Evolutionary conservation across 2,113 vertebrate genomes (phyloP).

Genomic region (Pterocles burchelli): DNA sequence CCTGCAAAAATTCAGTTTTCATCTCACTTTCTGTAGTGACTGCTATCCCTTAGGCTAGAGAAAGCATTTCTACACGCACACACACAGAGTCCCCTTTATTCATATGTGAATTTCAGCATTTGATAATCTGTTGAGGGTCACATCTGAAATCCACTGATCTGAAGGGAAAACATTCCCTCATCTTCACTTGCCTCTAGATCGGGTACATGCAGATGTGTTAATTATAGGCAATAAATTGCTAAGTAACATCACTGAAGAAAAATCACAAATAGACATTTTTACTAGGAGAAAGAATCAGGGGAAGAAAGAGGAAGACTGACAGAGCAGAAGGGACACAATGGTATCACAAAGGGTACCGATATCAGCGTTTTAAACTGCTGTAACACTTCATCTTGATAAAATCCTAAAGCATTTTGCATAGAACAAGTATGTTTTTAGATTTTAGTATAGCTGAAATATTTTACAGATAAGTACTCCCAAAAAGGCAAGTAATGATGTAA

Average conservation of each 20-base stretch:
- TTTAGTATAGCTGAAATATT: neutral
- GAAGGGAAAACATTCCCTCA: neutral
- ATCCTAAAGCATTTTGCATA: neutral
- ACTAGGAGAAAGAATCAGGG: neutral
- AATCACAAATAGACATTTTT: neutral
- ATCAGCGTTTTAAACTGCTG: neutral
- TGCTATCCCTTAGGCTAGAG: slow-evolving; percentile 3
- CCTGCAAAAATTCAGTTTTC: slow-evolving; percentile 15
- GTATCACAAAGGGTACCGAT: neutral
- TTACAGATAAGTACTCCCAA: neutral
- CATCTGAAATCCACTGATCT: neutral
- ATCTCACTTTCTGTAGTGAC: slow-evolving; percentile 3
- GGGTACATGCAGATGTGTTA: neutral
- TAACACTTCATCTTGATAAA: neutral
- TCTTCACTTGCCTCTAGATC: neutral
- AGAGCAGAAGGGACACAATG: neutral
- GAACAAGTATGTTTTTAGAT: neutral
- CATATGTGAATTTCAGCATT: slow-evolving; percentile 18
- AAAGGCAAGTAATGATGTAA: neutral
- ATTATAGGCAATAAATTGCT: neutral
- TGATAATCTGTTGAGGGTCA: slow-evolving; percentile 16
- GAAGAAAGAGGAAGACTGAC: neutral
- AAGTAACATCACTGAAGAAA: neutral
- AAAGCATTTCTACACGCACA: neutral
- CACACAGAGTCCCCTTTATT: neutral